phyloP scores from a whole-genome alignment of 2,888 invertebrate genomes.

The Harpagoxenus sublaevis region DNA sequence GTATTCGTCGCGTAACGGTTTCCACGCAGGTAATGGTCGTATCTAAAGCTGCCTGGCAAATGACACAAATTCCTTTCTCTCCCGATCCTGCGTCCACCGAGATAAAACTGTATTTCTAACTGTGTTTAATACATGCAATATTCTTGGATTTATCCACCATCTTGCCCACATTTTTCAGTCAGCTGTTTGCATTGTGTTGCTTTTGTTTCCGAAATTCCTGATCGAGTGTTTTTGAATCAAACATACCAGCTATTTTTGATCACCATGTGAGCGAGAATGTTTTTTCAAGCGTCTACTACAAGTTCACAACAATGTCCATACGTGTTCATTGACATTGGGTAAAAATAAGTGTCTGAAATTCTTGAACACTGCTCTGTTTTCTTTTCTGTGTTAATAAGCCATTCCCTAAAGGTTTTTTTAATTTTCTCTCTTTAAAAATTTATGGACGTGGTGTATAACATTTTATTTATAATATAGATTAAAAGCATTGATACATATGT shows the following conservation, averaged over 20 bases:
- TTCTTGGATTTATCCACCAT: neutral
- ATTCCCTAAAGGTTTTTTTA: neutral
- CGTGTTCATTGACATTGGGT: neutral
- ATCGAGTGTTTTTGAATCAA: neutral
- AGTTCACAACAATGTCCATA: neutral
- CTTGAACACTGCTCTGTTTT: neutral
- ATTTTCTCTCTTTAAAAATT: neutral
- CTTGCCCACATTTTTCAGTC: neutral
- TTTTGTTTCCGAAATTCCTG: neutral
- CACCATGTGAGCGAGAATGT: neutral
- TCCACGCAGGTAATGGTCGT: conserved; percentile 63
- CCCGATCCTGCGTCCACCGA: neutral
- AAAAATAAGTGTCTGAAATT: neutral
- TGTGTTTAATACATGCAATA: neutral
- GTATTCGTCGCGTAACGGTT: conserved; percentile 68
- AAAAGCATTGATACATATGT: neutral
- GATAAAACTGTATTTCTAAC: neutral
- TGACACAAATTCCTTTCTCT: conserved; percentile 72
- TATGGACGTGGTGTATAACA: neutral
- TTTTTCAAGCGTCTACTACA: neutral
- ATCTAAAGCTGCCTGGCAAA: conserved; percentile 64
- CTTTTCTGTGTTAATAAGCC: neutral
- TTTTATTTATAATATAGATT: neutral
- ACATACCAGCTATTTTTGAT: neutral
- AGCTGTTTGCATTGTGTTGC: neutral